Base-by-base conservation (phyloP, 2,113 vertebrate species). In the Antechinus stuartii region DNA sequence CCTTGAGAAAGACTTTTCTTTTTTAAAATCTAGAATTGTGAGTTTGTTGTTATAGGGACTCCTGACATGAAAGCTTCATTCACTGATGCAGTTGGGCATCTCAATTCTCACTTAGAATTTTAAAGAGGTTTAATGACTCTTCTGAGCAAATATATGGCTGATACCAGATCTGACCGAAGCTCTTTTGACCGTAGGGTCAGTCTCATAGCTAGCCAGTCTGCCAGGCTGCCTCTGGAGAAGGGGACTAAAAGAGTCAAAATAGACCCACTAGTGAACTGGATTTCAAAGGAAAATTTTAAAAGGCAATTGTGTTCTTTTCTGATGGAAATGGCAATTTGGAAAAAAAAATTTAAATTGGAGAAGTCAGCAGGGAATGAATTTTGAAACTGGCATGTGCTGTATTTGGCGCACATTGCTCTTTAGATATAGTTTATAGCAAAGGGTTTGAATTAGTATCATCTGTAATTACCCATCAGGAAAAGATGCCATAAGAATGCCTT, bases 281-380 rank as follows among this genome's bases (percentile, higher is more conserved):
- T 94, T 97, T 98, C 96, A 96, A 97, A 97, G 97, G 97, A 96
- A 97, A 98, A 97, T 98, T 97, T 98, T 97, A 98, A 98, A 98
- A 98, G 98, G 98, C 92, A 98, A 98, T 99, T 98, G 98, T 98
- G 98, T 98, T 98, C 98, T 97, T 97, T 97, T 96, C 97, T 99
- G 98, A 99, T 98, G 98, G 98, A 98, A 98, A 98, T 98, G 98
- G 98, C 98, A 99, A 98, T 98, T 98, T 96, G 98, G 97, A 98
- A 97, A 96, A 97, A 61, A 84, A 96, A 90, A 97, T 98, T 98
- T 97, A 97, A 96, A 97, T 98, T 97, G 97, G 98, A 96, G 95
- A 98, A 98, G 97, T 97, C 96, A 98, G 97, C 98, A 98, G 98
- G 97, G 98, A 97, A 98, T 98, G 97, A 95, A 98, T 98, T 98